Evolutionary conservation across 37 sponge, comb jelly and placozoan genomes (phyloP).

Genomic region (Amphimedon queenslandica): DNA sequence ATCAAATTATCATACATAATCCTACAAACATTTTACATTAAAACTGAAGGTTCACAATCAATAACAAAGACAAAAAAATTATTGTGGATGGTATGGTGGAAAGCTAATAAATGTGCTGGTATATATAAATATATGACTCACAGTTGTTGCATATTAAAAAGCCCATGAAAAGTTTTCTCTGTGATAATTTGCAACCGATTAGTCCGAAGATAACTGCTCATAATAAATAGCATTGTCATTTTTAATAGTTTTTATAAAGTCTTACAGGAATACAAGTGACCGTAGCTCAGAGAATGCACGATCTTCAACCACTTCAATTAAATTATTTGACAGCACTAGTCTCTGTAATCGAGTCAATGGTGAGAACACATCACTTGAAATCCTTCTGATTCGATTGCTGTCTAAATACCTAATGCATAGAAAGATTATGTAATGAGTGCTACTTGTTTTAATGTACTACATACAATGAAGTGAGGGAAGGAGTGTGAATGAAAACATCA

Average conservation of each 20-base stretch:
- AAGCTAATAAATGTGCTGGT: too few relatives aligned
- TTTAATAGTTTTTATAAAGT: background rate
- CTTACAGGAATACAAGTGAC: constrained; percentile 38
- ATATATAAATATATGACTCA: background rate
- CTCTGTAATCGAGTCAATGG: background rate
- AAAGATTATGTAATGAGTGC: too few relatives aligned
- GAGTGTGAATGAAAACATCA: background rate
- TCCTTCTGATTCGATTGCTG: background rate
- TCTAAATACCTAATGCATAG: background rate
- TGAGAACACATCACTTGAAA: background rate
- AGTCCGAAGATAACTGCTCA: background rate
- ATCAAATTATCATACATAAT: constrained; percentile 48
- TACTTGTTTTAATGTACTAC: background rate
- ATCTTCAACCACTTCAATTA: constrained; percentile 8
- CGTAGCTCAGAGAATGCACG: constrained; percentile 36
- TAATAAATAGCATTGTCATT: constrained; percentile 4
- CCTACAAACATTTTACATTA: background rate
- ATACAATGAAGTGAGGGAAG: background rate
- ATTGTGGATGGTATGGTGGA: background rate
- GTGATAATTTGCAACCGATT: background rate
- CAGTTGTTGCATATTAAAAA: background rate
- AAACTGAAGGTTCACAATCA: too few relatives aligned
- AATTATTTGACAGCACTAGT: constrained; percentile 35
- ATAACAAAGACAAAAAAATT: background rate
- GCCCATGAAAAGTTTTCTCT: background rate